Conservation (phyloP, 53 echinoderm and acorn worm genomes). For the Antedon mediterranea region DNA sequence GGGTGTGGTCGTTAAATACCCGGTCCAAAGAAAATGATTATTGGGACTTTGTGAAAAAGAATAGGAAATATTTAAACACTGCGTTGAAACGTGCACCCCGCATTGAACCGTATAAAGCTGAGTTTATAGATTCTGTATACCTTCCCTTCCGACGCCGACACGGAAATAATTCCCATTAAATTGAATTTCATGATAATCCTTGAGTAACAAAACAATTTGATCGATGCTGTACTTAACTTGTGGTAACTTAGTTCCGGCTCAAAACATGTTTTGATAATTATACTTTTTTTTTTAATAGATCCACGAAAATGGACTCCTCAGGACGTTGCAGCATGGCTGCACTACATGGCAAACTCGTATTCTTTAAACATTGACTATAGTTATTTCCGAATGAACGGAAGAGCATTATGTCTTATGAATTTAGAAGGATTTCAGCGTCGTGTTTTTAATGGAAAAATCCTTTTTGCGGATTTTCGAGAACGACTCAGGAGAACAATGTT, state of each 20-base stretch:
- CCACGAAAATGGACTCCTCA: slow-evolving; percentile 19
- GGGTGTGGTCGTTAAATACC: too few relatives aligned
- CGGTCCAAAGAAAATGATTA: too few relatives aligned
- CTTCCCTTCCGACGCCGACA: neutral
- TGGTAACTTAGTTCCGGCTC: slow-evolving; percentile 9
- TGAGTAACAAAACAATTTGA: neutral
- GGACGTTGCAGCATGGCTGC: slow-evolving; percentile 24
- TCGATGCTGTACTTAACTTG: neutral
- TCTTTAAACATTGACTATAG: slow-evolving; percentile 7
- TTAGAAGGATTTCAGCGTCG: slow-evolving; percentile 17
- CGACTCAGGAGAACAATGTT: slow-evolving; percentile 6
- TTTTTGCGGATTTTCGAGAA: slow-evolving; percentile 22
- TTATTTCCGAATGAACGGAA: slow-evolving; percentile 38
- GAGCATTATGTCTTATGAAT: slow-evolving; percentile 31
- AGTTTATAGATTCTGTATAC: neutral
- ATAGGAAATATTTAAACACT: too few relatives aligned
- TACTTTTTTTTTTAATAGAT: slow-evolving; percentile 5
- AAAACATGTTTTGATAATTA: neutral
- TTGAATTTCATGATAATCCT: neutral
- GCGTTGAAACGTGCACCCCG: too few relatives aligned
- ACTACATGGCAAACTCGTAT: slow-evolving; percentile 15
- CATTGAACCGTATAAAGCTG: too few relatives aligned
- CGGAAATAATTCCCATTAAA: neutral
- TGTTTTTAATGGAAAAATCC: slow-evolving; percentile 19
- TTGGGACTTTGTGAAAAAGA: too few relatives aligned